phyloP scores from a whole-genome alignment of 2,888 invertebrate species.

The Lasioglossum calceatum region DNA sequence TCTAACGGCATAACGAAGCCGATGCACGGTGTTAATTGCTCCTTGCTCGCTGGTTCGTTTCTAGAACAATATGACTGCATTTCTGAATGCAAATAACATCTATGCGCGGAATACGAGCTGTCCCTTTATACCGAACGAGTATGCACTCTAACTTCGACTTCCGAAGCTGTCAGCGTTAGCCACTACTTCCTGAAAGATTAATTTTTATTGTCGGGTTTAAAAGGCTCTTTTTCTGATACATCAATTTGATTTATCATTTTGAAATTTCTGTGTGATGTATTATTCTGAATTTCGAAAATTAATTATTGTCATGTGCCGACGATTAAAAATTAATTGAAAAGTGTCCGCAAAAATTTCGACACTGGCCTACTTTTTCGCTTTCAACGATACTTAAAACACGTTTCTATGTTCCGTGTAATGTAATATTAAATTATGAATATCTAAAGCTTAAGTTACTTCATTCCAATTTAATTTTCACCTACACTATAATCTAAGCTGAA shows the following conservation, averaged over 20 bases:
- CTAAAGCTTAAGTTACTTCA: too few species aligned
- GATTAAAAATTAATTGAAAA: background rate
- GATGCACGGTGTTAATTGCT: slow-evolving; percentile 11
- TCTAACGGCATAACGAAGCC: background rate
- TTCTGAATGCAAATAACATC: background rate
- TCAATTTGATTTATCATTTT: background rate
- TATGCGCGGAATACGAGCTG: background rate
- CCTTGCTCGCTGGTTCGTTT: background rate
- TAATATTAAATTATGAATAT: background rate
- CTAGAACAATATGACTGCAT: slow-evolving; percentile 6
- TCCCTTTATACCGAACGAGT: background rate
- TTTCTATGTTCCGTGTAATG: background rate
- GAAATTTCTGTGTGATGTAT: background rate
- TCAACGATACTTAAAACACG: background rate
- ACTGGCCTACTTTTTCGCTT: too few species aligned
- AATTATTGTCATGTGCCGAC: background rate
- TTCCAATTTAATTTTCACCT: too few species aligned
- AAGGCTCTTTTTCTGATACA: background rate
- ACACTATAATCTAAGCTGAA: too few species aligned
- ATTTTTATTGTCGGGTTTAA: background rate
- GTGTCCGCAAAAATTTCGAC: background rate
- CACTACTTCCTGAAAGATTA: background rate
- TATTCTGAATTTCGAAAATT: background rate
- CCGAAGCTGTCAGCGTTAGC: background rate
- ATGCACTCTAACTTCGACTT: background rate